Evolutionary conservation across 1,140 invertebrate species (phyloP).

Genomic region (Dinothrombium tinctorium): DNA sequence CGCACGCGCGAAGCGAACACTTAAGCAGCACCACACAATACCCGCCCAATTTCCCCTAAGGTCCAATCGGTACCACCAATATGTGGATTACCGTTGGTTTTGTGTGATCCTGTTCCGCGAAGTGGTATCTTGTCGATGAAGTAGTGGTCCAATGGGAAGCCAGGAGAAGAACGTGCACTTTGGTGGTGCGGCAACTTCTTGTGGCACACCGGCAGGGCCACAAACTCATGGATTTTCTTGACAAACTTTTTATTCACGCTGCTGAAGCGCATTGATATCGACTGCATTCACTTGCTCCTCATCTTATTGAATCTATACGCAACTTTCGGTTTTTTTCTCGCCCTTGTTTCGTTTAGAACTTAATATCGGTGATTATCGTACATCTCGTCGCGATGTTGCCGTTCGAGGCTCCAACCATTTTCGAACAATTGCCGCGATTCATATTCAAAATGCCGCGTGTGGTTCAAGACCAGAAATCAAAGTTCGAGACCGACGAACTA

Average conservation of each 20-base stretch:
- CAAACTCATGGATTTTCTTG: background rate
- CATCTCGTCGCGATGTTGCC: too few relatives aligned
- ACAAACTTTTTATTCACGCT: too few relatives aligned
- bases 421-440: slow-evolving; percentile 49
- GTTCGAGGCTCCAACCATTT: slow-evolving; percentile 31
- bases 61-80: background rate
- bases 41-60: background rate
- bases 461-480: slow-evolving; percentile 78
- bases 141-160: background rate
- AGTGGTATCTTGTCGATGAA: background rate
- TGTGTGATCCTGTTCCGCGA: background rate
- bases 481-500: slow-evolving; percentile 85
- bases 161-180: background rate
- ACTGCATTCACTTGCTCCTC: too few relatives aligned
- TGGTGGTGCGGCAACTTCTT: background rate
- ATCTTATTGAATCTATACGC: too few relatives aligned
- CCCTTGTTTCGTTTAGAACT: too few relatives aligned
- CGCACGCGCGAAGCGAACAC: background rate
- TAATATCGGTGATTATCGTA: too few relatives aligned
- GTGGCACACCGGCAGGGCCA: background rate
- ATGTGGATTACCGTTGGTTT: background rate
- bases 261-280: too few relatives aligned
- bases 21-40: background rate
- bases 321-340: too few relatives aligned
- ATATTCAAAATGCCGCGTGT: slow-evolving; percentile 88